Conservation (phyloP, 2,888 invertebrate genomes). For the Hirtodrosophila cameraria region DNA sequence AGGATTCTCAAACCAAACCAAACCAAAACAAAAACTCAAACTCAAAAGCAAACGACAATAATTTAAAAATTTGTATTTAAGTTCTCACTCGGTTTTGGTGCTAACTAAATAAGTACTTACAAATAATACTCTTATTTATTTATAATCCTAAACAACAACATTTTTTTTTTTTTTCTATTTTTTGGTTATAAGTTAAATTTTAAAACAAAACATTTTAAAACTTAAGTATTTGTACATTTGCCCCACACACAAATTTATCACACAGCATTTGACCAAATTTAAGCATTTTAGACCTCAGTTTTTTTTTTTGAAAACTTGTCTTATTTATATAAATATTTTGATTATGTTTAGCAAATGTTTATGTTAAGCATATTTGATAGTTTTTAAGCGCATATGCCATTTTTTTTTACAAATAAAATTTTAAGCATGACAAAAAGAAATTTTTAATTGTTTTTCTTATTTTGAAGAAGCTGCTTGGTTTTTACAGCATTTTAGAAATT, state of each 20-base stretch:
- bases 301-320: constrained; percentile 25
- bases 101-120: constrained; percentile 41
- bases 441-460: no score
- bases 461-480: no score
- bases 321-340: constrained; percentile 31
- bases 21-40: constrained; percentile 36
- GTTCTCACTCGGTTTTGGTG: constrained; percentile 63
- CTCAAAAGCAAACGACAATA: constrained; percentile 16
- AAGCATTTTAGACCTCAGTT: constrained; percentile 47
- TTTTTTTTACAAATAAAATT: no score
- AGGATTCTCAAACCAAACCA: constrained; percentile 49
- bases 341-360: constrained; percentile 52
- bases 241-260: constrained; percentile 43
- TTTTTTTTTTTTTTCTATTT: no score
- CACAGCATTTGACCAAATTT: constrained; percentile 70
- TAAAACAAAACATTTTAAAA: constrained; percentile 22
- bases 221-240: constrained; percentile 63
- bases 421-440: no score
- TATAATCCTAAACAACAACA: no score
- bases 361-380: constrained; percentile 50
- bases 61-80: constrained; percentile 24
- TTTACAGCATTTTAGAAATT: no score
- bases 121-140: constrained; percentile 55
- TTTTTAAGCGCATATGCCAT: constrained; percentile 22
- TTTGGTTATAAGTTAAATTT: no score